Conservation (phyloP, 2,888 invertebrate genomes). For the Ferdinandea cuprea region DNA sequence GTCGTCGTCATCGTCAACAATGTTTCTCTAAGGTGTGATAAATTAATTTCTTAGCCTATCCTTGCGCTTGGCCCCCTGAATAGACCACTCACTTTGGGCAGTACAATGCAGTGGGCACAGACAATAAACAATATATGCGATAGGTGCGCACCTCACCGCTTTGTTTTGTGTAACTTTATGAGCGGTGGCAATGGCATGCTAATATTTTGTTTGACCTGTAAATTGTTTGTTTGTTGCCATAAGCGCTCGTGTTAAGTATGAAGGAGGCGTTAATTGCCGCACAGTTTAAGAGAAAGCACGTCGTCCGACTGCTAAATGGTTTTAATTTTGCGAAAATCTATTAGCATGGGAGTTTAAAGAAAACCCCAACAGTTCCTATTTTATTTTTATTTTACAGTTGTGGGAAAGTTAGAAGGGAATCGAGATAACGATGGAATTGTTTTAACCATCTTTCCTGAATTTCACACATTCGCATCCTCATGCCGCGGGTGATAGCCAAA, state of each 20-base stretch:
- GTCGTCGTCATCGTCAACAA: slow-evolving; percentile 10
- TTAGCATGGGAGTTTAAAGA: not conserved
- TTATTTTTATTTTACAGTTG: not conserved
- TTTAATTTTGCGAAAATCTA: slow-evolving; percentile 17
- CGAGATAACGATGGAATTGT: too few relatives aligned
- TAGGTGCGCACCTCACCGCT: not conserved
- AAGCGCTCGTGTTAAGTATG: slow-evolving; percentile 8
- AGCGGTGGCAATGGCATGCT: slow-evolving; percentile 13
- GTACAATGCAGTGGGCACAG: not conserved
- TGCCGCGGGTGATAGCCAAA: too few relatives aligned
- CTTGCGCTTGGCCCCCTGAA: slow-evolving; percentile 47
- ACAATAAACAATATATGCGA: slow-evolving; percentile 13
- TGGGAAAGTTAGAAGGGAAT: not conserved
- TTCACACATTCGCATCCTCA: too few relatives aligned
- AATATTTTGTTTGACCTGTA: slow-evolving; percentile 51
- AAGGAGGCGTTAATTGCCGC: slow-evolving; percentile 55
- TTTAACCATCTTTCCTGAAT: too few relatives aligned
- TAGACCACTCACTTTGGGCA: slow-evolving; percentile 28
- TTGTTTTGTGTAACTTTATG: not conserved
- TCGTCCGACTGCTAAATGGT: slow-evolving; percentile 38
- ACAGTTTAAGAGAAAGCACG: slow-evolving; percentile 37
- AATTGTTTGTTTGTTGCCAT: slow-evolving; percentile 31
- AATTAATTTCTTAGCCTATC: slow-evolving; percentile 45
- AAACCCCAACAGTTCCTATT: not conserved
- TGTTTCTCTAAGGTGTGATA: slow-evolving; percentile 51